phyloP scores from a whole-genome alignment of 2,113 vertebrate genomes.

The Symphodus melops region DNA sequence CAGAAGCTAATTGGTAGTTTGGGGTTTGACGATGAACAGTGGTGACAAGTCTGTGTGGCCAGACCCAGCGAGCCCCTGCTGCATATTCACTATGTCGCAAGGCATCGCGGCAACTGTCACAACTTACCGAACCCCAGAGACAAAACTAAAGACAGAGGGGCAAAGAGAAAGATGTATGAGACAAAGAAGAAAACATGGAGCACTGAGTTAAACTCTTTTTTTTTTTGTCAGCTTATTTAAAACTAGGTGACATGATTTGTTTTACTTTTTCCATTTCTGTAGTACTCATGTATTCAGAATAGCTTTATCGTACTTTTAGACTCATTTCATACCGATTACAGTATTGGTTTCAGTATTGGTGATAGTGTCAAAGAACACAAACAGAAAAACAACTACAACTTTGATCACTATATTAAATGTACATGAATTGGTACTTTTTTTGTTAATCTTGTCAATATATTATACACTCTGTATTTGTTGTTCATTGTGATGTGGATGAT shows the following conservation, averaged over 20 bases:
- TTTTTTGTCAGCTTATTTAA: background rate
- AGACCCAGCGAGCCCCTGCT: conserved; percentile 74
- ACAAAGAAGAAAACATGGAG: background rate
- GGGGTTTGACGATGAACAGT: conserved; percentile 77
- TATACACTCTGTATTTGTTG: no score
- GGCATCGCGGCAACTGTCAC: conserved; percentile 76
- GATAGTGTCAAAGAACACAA: no score
- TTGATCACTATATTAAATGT: no score
- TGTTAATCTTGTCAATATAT: no score
- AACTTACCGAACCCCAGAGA: conserved; percentile 43
- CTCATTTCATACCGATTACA: no score
- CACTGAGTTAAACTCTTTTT: background rate
- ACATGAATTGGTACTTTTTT: no score
- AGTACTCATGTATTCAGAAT: no score
- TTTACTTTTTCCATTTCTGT: no score
- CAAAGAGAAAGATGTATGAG: background rate
- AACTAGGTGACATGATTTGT: background rate
- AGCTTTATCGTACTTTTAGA: no score
- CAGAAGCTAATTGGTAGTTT: conserved; percentile 85
- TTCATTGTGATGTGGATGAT: no score
- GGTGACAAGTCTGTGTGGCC: conserved; percentile 78
- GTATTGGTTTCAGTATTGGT: no score
- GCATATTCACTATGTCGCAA: conserved; percentile 79
- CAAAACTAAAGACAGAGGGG: conserved; percentile 19
- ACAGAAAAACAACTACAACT: no score